Conservation (phyloP, 2,113 vertebrate genomes). For the Seriola aureovittata region DNA sequence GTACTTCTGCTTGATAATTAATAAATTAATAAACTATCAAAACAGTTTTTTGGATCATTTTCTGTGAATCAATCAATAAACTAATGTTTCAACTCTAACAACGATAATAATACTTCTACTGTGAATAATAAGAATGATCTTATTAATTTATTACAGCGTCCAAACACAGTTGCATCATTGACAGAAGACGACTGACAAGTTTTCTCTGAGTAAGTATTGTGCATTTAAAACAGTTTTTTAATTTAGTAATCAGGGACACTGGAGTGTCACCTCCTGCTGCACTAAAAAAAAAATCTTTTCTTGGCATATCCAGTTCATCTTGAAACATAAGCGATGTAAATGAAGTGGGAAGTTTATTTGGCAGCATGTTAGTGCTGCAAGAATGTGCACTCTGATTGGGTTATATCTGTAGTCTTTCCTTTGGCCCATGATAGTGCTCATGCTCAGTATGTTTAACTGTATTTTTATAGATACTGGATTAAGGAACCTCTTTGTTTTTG, state of each 20-base stretch:
- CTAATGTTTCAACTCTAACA: not conserved
- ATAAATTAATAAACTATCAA: not conserved
- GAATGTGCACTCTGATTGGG: constrained; percentile 18
- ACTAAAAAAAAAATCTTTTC: not conserved
- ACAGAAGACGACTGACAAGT: constrained; percentile 63
- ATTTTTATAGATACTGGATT: not conserved
- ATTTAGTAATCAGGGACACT: not conserved
- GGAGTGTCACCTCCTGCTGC: not conserved
- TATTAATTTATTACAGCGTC: constrained; percentile 59
- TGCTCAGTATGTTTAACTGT: constrained; percentile 2
- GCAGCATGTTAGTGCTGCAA: constrained; percentile 28
- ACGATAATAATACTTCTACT: not conserved
- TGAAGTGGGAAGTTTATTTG: constrained; percentile 52
- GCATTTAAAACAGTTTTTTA: not conserved
- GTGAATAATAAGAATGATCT: not conserved
- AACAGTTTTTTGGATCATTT: not conserved
- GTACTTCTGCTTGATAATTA: not conserved
- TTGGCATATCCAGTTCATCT: constrained; percentile 24
- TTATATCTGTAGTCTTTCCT: constrained; percentile 44
- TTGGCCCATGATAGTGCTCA: constrained; percentile 21
- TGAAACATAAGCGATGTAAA: constrained; percentile 54
- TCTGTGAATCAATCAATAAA: not conserved
- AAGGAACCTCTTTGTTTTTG: not conserved
- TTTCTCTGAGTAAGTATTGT: constrained; percentile 70
- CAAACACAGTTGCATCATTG: constrained; percentile 73